Base-by-base conservation (phyloP, 2,113 vertebrate genomes). In the Vireo altiloquus region DNA sequence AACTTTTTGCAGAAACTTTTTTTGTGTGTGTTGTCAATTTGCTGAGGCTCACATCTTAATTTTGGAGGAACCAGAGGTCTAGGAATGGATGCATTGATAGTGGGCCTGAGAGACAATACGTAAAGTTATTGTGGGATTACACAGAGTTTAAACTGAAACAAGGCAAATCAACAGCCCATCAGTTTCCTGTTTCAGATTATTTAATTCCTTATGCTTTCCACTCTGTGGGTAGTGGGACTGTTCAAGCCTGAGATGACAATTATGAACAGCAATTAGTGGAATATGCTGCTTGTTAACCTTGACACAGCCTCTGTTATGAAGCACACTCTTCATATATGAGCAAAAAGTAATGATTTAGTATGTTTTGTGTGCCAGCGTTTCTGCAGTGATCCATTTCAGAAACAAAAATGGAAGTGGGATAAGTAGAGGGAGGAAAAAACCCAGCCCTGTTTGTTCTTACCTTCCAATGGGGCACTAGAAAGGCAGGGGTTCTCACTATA, bases 311-410 rank as follows among this genome's bases (percentile, higher is more conserved):
- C 31, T 81, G 37, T 89, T 87, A 54, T 46, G 61, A 82, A 82
- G 24, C 11, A 31, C 11, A 25, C 5, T 33, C 30, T 83, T 84
- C 35, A 71, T 71, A 81, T 10, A 57, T 21, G 28, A 91, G 35
- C 6, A 78, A 61, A 90, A 92, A 23, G 5, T n/a, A 75, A 53
- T 60, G 27, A 47, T 52, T 89, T 89, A 35, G 6, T 70, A 40
- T 52, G 15, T 60, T 47, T n/a, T 2, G 0, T 60, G 35, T 52
- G 15, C n/a, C 53, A 79, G 24, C 0, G 0, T n/a, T 82, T 64
- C 72, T 71, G 20, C 54, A 78, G 42, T 42, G 79, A 80, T 52
- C 9, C 17, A 35, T 83, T 86, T 84, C 69, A 87, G n/a, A 91
- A 89, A 56, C 7, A 59, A 74, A 88, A 64, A n/a, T 4, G 27